These are phyloP conservation scores for Chlorocebus sabaeus DNA, from an alignment of 2,113 vertebrate genomes.

Conservation along the genomic window DNA sequence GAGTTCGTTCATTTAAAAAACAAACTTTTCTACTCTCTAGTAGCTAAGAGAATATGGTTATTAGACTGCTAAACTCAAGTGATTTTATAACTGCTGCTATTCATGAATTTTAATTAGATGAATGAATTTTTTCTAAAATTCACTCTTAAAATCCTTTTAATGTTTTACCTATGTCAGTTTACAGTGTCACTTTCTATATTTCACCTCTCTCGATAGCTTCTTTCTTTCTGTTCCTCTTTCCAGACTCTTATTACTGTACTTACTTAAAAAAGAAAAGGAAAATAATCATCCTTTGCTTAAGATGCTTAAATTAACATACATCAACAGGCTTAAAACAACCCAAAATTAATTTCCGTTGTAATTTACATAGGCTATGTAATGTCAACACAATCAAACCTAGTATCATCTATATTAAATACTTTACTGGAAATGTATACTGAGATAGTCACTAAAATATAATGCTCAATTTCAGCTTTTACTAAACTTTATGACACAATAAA, in stretches of 20 bases:
- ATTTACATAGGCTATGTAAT: conserved; percentile 50
- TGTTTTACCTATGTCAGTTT: conserved; percentile 70
- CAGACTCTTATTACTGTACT: conserved; percentile 76
- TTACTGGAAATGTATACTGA: conserved; percentile 28
- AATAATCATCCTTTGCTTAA: conserved; percentile 65
- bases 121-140: conserved; percentile 73
- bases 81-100: conserved; percentile 54
- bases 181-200: conserved; percentile 66
- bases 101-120: conserved; percentile 63
- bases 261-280: conserved; percentile 71
- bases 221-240: conserved; percentile 84
- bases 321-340: conserved; percentile 62
- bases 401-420: conserved; percentile 55
- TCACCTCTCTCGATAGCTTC: conserved; percentile 72
- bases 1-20: conserved; percentile 65
- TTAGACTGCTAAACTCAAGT: conserved; percentile 48
- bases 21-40: conserved; percentile 64
- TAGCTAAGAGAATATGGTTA: conserved; percentile 62
- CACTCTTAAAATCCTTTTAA: conserved; percentile 63
- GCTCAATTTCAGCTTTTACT: conserved; percentile 29
- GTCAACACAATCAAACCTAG: conserved; percentile 57
- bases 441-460: conserved; percentile 54
- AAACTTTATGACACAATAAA: conserved; percentile 22
- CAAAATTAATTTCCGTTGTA: conserved; percentile 55
- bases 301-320: conserved; percentile 55